Conservation (phyloP, 2,797 vertebrate genomes). For the Propithecus perrieri region DNA sequence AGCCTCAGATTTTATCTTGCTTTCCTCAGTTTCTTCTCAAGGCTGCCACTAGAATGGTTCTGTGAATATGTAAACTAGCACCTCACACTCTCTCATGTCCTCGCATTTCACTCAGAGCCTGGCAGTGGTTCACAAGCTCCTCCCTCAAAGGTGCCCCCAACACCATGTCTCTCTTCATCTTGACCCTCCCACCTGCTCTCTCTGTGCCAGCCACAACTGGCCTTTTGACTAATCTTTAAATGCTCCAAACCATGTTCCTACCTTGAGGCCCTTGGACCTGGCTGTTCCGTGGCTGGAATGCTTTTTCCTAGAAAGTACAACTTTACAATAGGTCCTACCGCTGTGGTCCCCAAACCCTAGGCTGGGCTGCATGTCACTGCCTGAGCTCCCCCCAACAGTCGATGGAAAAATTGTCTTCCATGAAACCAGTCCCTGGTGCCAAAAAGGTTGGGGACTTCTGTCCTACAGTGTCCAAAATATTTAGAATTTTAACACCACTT, state of each 20-base stretch:
- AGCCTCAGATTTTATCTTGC: not conserved
- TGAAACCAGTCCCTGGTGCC: too few relatives aligned
- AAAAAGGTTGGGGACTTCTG: too few relatives aligned
- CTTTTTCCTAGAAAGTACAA: not conserved
- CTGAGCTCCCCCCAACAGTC: too few relatives aligned
- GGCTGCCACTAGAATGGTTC: not conserved
- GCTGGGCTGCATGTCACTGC: too few relatives aligned
- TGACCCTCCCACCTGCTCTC: not conserved
- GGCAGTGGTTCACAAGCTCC: not conserved
- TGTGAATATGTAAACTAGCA: not conserved
- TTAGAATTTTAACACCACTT: not conserved
- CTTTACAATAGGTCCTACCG: not conserved
- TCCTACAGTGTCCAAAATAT: not conserved
- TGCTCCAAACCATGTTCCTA: not conserved
- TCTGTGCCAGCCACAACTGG: not conserved
- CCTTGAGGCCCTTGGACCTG: not conserved
- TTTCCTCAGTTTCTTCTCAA: not conserved
- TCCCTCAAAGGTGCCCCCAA: too few relatives aligned
- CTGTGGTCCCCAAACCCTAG: too few relatives aligned
- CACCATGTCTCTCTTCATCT: too few relatives aligned
- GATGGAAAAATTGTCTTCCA: too few relatives aligned
- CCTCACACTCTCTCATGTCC: accelerated
- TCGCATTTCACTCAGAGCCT: not conserved
- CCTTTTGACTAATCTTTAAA: not conserved
- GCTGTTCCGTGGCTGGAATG: not conserved